phyloP scores from a whole-genome alignment of 2,888 invertebrate species.

The Drosophila maculinotata region DNA sequence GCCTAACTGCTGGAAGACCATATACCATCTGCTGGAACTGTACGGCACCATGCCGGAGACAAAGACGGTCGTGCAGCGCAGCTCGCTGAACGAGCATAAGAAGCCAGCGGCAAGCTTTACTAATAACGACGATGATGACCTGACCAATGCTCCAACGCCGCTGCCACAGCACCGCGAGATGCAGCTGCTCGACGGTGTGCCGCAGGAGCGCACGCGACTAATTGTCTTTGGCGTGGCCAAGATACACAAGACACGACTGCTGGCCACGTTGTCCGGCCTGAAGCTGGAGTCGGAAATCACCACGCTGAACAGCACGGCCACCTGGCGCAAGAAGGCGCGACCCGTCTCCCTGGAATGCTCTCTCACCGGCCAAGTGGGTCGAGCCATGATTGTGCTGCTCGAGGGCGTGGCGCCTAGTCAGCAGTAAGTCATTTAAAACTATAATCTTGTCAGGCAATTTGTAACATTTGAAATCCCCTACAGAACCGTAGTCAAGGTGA shows the following conservation, averaged over 20 bases:
- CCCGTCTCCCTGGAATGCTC: slow-evolving; percentile 91
- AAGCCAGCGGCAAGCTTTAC: slow-evolving; percentile 83
- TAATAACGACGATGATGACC: slow-evolving; percentile 85
- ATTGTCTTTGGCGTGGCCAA: slow-evolving; percentile 95
- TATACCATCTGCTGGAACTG: slow-evolving; percentile 95
- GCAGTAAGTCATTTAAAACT: slow-evolving; percentile 89
- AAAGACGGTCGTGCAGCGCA: slow-evolving; percentile 91
- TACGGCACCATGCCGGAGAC: slow-evolving; percentile 98
- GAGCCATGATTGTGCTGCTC: slow-evolving; percentile 95
- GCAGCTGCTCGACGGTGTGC: slow-evolving; percentile 81
- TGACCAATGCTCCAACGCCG: slow-evolving; percentile 84
- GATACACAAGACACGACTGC: slow-evolving; percentile 93
- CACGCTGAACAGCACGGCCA: slow-evolving; percentile 95
- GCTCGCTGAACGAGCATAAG: slow-evolving; percentile 82
- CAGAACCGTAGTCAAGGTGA: slow-evolving; percentile 96
- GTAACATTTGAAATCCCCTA: no score
- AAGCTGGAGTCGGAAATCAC: slow-evolving; percentile 98
- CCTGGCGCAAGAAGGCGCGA: slow-evolving; percentile 93
- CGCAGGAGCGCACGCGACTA: slow-evolving; percentile 89
- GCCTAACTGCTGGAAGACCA: slow-evolving; percentile 97
- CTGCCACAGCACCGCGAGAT: slow-evolving; percentile 82
- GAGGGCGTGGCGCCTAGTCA: slow-evolving; percentile 96
- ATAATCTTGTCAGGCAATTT: no score
- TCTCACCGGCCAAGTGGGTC: slow-evolving; percentile 94
- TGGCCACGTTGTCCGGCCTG: slow-evolving; percentile 96